phyloP scores from a whole-genome alignment of 30 jellyfish, hydroid and myxozoan genomes.

The Turritopsis rubra region DNA sequence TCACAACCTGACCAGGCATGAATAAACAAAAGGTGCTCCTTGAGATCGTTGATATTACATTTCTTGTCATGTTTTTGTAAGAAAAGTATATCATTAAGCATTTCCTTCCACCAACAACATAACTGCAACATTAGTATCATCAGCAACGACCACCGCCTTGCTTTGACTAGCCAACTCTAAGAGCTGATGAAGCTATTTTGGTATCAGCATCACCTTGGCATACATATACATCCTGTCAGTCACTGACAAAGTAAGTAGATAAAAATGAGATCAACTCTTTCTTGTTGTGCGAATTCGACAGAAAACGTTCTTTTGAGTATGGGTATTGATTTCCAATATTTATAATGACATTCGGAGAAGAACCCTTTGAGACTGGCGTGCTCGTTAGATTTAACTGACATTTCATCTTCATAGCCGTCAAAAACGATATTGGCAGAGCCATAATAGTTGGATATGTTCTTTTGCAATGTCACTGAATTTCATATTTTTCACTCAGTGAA shows the following conservation, averaged over 20 bases:
- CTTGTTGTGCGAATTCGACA: neutral
- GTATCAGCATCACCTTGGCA: neutral
- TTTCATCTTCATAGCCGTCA: too few relatives aligned
- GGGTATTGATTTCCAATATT: neutral
- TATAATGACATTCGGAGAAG: too few relatives aligned
- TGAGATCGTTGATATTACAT: neutral
- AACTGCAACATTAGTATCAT: neutral
- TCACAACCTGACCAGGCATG: conserved; percentile 14
- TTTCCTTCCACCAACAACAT: neutral
- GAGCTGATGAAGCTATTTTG: neutral
- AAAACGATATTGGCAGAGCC: too few relatives aligned
- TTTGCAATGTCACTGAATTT: too few relatives aligned
- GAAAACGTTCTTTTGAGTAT: neutral
- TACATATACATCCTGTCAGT: neutral
- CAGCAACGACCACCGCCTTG: neutral
- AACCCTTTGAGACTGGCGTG: too few relatives aligned
- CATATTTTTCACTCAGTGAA: too few relatives aligned
- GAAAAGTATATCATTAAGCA: neutral
- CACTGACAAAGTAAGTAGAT: neutral
- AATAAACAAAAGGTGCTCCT: conserved; percentile 8
- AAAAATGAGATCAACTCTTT: neutral
- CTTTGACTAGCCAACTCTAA: neutral
- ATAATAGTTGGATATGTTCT: too few relatives aligned
- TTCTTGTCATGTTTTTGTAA: neutral
- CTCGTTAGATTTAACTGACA: too few relatives aligned